These are phyloP conservation scores for Ditula angustiorana DNA, from an alignment of 2,888 invertebrate genomes.

Conservation along the genomic window DNA sequence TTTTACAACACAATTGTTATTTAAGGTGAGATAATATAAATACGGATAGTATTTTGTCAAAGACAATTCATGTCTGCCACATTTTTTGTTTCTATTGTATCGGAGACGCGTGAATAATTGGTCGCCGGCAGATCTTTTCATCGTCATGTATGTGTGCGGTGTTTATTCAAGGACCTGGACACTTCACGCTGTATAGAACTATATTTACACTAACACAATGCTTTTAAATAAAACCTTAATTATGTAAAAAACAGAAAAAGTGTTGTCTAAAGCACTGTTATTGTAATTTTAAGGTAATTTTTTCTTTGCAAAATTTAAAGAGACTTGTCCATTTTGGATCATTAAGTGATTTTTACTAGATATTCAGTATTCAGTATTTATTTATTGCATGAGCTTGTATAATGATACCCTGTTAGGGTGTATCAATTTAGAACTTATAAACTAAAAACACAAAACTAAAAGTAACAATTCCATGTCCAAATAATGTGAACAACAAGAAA, in stretches of 20 bases:
- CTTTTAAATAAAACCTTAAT: not conserved
- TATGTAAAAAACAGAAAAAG: not conserved
- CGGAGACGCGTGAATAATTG: constrained; percentile 20
- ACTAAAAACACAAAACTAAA: no score
- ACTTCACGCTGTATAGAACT: not conserved
- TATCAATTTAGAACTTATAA: no score
- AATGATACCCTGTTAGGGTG: no score
- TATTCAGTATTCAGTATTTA: no score
- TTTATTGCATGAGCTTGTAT: no score
- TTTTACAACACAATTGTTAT: not conserved
- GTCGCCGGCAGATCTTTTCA: constrained; percentile 10
- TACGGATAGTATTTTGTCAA: not conserved
- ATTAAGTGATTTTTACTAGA: no score
- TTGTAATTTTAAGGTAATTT: not conserved
- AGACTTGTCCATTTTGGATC: no score
- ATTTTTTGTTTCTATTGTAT: constrained; percentile 16
- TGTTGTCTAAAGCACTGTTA: not conserved
- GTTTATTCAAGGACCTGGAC: constrained; percentile 4
- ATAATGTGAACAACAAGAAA: no score
- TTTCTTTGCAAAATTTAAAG: no score
- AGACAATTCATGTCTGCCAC: not conserved
- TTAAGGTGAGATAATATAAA: not conserved
- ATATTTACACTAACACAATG: not conserved
- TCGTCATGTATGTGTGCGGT: not conserved
- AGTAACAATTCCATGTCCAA: no score